Conservation (phyloP, 2,797 vertebrate genomes). For the Microchirus variegatus region DNA sequence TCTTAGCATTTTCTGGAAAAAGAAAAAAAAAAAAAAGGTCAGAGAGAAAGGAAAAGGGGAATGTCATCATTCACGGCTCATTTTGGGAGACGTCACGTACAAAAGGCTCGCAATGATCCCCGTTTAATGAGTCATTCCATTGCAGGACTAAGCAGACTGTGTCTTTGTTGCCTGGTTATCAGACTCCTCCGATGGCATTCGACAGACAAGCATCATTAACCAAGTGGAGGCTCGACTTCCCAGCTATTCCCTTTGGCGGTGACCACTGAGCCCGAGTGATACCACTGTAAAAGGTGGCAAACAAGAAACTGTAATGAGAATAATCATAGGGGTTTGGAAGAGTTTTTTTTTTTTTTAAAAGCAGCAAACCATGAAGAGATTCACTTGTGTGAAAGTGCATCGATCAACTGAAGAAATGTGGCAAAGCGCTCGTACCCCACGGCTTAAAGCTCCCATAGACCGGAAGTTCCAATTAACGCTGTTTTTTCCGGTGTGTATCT, state of each 20-base stretch:
- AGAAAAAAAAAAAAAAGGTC: slow-evolving; percentile 16
- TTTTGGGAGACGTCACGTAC: slow-evolving; percentile 46
- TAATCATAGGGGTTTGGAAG: too few species aligned
- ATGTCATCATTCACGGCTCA: slow-evolving; percentile 56
- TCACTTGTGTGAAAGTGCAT: too few species aligned
- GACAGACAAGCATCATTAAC: slow-evolving; percentile 64
- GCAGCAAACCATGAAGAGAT: neutral
- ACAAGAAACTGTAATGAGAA: neutral
- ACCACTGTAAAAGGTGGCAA: slow-evolving; percentile 24
- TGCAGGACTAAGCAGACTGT: slow-evolving; percentile 24
- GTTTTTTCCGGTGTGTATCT: too few species aligned
- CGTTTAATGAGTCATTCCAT: slow-evolving; percentile 57
- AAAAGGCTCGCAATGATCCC: slow-evolving; percentile 53
- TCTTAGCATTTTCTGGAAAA: slow-evolving; percentile 51
- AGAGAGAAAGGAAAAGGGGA: slow-evolving; percentile 11
- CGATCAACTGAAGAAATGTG: too few species aligned
- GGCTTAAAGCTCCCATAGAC: too few species aligned
- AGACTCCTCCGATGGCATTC: slow-evolving; percentile 48
- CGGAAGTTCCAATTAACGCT: too few species aligned
- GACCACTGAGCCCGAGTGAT: slow-evolving; percentile 7
- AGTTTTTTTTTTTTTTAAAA: too few species aligned
- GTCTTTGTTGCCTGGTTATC: slow-evolving; percentile 63
- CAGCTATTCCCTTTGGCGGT: slow-evolving; percentile 59
- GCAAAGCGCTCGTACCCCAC: too few species aligned
- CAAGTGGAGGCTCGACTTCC: slow-evolving; percentile 40